Percentiles rank a stretch among this genome's conserved stretches.
Evolutionary conservation across 2,888 invertebrate genomes (phyloP).

Genomic region (Eupithecia subfuscata): DNA sequence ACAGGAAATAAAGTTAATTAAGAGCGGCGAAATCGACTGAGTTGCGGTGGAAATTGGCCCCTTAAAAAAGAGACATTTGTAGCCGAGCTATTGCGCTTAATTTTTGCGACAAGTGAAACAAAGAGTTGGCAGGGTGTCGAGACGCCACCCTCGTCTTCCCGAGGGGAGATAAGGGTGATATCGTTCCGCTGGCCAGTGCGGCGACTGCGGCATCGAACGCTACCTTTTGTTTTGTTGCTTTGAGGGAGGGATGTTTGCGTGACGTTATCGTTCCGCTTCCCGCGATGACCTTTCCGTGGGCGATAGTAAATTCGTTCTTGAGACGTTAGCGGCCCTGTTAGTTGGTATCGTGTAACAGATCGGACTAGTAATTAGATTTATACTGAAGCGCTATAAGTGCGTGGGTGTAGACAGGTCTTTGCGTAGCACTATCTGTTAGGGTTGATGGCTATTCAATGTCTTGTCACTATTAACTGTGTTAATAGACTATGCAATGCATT

Average conservation of each 20-base stretch:
- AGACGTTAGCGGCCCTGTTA: conserved; percentile 61
- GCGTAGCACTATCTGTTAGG: conserved; percentile 23
- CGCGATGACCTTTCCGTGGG: conserved; percentile 76
- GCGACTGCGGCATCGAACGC: conserved; percentile 79
- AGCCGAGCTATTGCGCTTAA: conserved; percentile 83
- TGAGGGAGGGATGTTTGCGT: conserved; percentile 81
- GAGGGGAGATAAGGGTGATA: conserved; percentile 79
- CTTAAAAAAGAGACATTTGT: conserved; percentile 84
- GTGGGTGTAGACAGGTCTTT: conserved; percentile 37
- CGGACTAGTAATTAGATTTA: conserved; percentile 55
- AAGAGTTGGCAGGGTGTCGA: conserved; percentile 75
- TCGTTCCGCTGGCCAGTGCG: conserved; percentile 74
- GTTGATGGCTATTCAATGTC: background rate
- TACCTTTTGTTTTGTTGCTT: conserved; percentile 80
- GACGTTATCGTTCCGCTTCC: conserved; percentile 76
- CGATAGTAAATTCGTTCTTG: conserved; percentile 77
- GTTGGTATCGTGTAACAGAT: conserved; percentile 43
- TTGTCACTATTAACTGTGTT: background rate
- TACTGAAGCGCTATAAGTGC: conserved; percentile 55
- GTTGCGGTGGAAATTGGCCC: conserved; percentile 83
- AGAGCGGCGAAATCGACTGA: conserved; percentile 84
- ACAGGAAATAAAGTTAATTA: conserved; percentile 85
- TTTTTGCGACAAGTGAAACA: conserved; percentile 85
- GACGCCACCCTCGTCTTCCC: conserved; percentile 39
- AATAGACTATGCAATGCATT: background rate